Conservation (phyloP, 2,113 vertebrate genomes). For the Elanoides forficatus region DNA sequence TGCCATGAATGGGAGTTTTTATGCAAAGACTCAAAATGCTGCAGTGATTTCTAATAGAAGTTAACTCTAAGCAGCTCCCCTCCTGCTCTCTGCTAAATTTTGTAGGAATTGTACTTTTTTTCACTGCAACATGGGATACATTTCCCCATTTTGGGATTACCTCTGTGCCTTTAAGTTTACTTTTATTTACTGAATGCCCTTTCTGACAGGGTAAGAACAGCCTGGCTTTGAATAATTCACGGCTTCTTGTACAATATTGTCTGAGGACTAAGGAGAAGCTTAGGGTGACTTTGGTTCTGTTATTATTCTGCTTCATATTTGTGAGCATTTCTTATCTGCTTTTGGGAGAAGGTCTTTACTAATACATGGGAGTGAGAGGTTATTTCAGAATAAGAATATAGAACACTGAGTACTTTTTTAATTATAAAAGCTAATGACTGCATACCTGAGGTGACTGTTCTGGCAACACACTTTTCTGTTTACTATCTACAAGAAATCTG, state of each 20-base stretch:
- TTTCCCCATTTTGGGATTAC: neutral
- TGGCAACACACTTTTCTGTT: neutral
- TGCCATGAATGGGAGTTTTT: neutral
- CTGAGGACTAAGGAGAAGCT: neutral
- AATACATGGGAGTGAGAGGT: neutral
- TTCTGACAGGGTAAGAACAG: neutral
- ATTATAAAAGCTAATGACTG: neutral
- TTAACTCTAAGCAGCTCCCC: neutral
- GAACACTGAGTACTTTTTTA: neutral
- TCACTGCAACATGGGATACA: accelerated
- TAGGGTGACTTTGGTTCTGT: neutral
- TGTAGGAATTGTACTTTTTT: neutral
- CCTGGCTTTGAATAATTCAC: neutral
- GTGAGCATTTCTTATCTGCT: neutral
- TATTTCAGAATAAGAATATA: neutral
- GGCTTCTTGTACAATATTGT: neutral
- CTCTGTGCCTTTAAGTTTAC: neutral
- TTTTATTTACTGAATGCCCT: neutral
- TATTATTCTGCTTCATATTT: neutral
- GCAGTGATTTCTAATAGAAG: neutral
- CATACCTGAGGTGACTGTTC: neutral
- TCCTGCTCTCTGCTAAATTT: neutral
- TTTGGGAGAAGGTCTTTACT: neutral
- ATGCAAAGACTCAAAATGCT: neutral
- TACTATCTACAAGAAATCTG: neutral